These are phyloP conservation scores for Proteles cristata DNA, from an alignment of 2,113 vertebrate genomes.

Conservation along the genomic window DNA sequence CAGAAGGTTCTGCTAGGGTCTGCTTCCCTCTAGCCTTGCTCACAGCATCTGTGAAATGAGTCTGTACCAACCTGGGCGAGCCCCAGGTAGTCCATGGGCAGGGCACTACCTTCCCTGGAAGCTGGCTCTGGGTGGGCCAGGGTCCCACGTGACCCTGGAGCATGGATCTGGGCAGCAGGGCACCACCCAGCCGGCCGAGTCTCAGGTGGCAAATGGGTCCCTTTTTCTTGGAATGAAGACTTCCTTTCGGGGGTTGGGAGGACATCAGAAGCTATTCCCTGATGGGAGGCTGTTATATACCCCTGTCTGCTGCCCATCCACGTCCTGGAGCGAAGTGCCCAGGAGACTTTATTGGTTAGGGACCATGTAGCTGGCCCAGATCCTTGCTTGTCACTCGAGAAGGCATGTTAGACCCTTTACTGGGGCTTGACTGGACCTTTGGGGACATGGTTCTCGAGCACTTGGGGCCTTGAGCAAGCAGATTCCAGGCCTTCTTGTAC, in stretches of 20 bases:
- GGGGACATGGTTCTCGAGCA: conserved; percentile 48
- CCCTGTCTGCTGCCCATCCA: accelerated
- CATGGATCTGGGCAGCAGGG: accelerated
- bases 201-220: background rate
- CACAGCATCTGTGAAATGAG: background rate
- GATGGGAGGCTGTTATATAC: background rate
- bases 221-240: background rate
- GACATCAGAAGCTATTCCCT: background rate
- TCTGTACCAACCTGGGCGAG: background rate
- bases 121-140: background rate
- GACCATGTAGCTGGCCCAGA: conserved; percentile 64
- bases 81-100: too few relatives aligned
- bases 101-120: background rate
- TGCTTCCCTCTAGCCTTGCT: background rate
- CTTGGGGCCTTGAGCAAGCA: conserved; percentile 68
- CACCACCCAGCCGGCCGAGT: background rate
- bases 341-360: conserved; percentile 76
- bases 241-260: conserved; percentile 15
- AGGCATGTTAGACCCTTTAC: conserved; percentile 79
- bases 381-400: conserved; percentile 73
- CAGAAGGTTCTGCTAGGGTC: background rate
- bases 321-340: accelerated
- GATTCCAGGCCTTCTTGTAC: conserved; percentile 60
- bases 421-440: conserved; percentile 63
- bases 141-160: background rate